Evolutionary conservation across 2,888 invertebrate species (phyloP).

Genomic region (Glomeris marginata): DNA sequence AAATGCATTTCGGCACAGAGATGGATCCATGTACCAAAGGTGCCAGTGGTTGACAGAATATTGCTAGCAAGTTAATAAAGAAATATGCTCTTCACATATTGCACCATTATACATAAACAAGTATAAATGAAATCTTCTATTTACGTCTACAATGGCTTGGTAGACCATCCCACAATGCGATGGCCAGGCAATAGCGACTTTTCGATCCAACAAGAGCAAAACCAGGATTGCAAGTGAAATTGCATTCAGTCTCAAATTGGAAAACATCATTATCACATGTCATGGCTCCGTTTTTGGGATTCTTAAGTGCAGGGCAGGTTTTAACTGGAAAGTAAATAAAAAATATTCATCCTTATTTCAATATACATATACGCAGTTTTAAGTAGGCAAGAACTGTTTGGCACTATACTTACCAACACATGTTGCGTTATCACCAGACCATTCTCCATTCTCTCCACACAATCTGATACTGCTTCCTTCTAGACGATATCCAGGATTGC

Average conservation of each 20-base stretch:
- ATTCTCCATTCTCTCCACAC: conserved; percentile 46
- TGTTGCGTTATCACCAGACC: conserved; percentile 47
- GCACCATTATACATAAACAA: not conserved
- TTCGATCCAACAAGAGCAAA: conserved; percentile 46
- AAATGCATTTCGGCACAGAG: conserved; percentile 38
- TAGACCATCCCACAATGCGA: conserved; percentile 52
- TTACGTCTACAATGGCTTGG: conserved; percentile 48
- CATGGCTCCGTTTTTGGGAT: conserved; percentile 43
- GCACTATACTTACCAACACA: conserved; percentile 40
- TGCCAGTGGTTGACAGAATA: conserved; percentile 36
- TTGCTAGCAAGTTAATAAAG: conserved; percentile 24
- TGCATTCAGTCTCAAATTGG: conserved; percentile 46
- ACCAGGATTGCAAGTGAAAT: conserved; percentile 46
- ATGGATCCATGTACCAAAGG: conserved; percentile 39
- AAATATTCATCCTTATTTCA: conserved; percentile 4
- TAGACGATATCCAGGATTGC: conserved; percentile 45
- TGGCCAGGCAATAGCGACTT: conserved; percentile 46
- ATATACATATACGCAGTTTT: not conserved
- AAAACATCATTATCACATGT: conserved; percentile 31
- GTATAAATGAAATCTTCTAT: conserved; percentile 11
- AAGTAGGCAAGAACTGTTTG: too few relatives aligned
- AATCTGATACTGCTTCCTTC: conserved; percentile 40
- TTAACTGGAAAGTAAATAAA: conserved; percentile 36
- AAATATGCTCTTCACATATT: too few relatives aligned
- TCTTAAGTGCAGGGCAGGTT: conserved; percentile 41